Evolutionary conservation across 2,797 vertebrate species (phyloP).

Genomic region (Tarsius wallacei): DNA sequence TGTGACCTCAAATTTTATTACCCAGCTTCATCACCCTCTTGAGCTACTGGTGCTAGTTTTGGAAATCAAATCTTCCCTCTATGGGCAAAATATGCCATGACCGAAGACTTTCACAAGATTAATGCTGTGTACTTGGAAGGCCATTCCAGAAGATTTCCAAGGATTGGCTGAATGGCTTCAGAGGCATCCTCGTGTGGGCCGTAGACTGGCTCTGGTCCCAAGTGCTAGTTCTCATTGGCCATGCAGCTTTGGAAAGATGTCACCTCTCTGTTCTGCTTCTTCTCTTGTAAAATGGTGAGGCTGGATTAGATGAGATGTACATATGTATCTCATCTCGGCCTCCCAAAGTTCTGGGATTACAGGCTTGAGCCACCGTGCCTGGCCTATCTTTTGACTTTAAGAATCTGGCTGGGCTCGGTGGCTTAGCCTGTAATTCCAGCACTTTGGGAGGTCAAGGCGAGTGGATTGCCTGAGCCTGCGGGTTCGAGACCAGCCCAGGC

Average conservation of each 20-base stretch:
- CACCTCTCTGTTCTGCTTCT: not conserved
- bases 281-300: not conserved
- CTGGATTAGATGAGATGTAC: not conserved
- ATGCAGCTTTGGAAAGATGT: not conserved
- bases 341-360: no score
- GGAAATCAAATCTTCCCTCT: conserved; percentile 45
- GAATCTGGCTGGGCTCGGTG: no score
- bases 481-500: no score
- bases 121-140: not conserved
- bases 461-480: no score
- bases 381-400: no score
- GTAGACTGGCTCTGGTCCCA: not conserved
- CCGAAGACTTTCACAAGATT: not conserved
- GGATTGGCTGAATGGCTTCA: not conserved
- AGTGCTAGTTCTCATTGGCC: not conserved
- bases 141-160: not conserved
- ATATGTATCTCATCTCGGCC: no score
- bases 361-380: no score
- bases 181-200: not conserved
- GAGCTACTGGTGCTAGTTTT: not conserved
- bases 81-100: not conserved
- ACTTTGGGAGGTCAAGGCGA: no score
- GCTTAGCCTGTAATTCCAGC: no score
- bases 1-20: conserved; percentile 26
- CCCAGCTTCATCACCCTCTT: not conserved